phyloP scores from a whole-genome alignment of 2,888 invertebrate species.

The Dryobotodes eremita region DNA sequence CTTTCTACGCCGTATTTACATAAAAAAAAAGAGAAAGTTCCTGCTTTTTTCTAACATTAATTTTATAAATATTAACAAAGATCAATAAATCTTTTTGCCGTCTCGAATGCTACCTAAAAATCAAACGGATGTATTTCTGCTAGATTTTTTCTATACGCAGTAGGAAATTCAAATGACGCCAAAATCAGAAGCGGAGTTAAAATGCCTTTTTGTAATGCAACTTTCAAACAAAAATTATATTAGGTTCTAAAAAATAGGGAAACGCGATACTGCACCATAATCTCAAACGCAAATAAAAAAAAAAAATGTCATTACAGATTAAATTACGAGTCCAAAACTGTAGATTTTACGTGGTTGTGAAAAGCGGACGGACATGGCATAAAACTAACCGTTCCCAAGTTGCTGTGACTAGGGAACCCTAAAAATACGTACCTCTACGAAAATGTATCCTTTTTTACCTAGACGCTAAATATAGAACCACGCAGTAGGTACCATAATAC shows the following conservation, averaged over 20 bases:
- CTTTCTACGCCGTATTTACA: background rate
- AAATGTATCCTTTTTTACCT: background rate
- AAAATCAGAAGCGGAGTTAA: background rate
- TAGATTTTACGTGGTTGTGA: background rate
- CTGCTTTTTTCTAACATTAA: background rate
- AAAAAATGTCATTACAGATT: background rate
- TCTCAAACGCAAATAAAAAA: background rate
- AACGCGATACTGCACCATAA: background rate
- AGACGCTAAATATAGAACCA: background rate
- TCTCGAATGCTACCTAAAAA: conserved; percentile 1
- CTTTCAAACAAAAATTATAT: too few relatives aligned
- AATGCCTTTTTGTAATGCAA: background rate
- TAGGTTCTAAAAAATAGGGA: background rate
- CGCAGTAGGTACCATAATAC: background rate
- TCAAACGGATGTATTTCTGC: background rate
- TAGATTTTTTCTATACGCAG: background rate
- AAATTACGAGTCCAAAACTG: background rate
- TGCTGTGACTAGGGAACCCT: background rate
- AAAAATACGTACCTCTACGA: background rate
- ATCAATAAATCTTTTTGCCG: background rate
- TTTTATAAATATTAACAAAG: background rate
- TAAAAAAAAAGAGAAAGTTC: background rate
- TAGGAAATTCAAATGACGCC: background rate
- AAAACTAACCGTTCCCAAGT: background rate
- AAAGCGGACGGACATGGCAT: background rate